phyloP scores from a whole-genome alignment of 2,888 invertebrate genomes.

The Pristionchus entomophagus region DNA sequence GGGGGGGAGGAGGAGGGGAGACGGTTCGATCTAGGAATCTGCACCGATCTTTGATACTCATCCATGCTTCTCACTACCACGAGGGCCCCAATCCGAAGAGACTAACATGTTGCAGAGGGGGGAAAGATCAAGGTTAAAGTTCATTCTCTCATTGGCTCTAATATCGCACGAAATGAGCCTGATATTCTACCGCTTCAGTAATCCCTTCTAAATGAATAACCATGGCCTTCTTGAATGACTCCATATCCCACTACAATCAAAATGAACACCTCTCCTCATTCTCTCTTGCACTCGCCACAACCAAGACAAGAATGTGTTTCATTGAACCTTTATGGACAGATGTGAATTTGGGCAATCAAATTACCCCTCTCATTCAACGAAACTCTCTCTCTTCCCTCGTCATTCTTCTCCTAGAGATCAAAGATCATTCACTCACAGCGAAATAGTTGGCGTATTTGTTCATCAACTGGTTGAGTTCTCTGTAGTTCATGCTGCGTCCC shows the following conservation, averaged over 20 bases:
- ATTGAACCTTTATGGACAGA: not conserved
- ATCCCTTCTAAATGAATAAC: not conserved
- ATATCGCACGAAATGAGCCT: no score
- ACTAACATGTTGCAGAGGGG: not conserved
- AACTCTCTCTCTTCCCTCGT: no score
- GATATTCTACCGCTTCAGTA: not conserved
- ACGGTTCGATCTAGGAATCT: not conserved
- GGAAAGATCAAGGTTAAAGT: not conserved
- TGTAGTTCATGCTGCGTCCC: conserved; percentile 67
- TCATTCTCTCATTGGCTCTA: not conserved
- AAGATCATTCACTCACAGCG: conserved; percentile 54
- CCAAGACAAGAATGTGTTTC: conserved; percentile 3
- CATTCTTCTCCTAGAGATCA: not conserved
- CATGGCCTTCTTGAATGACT: not conserved
- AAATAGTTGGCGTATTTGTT: conserved; percentile 74
- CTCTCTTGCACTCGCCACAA: not conserved
- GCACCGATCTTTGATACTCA: not conserved
- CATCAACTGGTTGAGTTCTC: conserved; percentile 66
- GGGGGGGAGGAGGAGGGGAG: not conserved
- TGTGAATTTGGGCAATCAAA: not conserved
- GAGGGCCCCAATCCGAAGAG: not conserved
- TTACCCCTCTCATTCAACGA: not conserved
- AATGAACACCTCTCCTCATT: no score
- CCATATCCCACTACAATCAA: not conserved
- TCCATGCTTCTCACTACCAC: not conserved